These are phyloP conservation scores for Rhinopithecus roxellana DNA, from an alignment of 2,113 vertebrate species.

Conservation along the genomic window DNA sequence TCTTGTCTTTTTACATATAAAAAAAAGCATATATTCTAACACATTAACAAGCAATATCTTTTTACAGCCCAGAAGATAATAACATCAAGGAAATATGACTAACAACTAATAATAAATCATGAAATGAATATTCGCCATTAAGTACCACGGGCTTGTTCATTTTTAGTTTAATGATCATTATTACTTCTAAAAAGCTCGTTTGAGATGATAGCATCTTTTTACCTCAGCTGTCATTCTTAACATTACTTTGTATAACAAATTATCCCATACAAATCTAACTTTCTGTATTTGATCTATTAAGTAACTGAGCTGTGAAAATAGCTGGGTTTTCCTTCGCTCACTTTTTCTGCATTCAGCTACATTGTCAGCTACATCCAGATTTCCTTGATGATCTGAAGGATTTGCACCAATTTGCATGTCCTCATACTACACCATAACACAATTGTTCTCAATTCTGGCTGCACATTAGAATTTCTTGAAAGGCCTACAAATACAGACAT, in stretches of 20 bases:
- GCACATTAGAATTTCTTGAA: background rate
- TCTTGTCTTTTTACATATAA: background rate
- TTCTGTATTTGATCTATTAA: background rate
- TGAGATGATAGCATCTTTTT: background rate
- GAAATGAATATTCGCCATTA: background rate
- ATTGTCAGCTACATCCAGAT: background rate
- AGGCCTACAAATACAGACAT: background rate
- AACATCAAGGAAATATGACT: background rate
- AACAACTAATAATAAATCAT: background rate
- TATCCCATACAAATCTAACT: background rate
- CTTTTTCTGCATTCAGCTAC: background rate
- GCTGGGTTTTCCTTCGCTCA: background rate
- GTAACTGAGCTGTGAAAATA: background rate
- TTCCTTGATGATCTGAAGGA: too few relatives aligned
- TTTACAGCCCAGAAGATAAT: background rate
- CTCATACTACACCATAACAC: background rate
- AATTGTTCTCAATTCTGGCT: background rate
- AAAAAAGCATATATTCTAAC: background rate
- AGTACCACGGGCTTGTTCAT: background rate
- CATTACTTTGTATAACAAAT: background rate
- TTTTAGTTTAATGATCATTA: constrained; percentile 1
- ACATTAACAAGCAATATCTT: background rate
- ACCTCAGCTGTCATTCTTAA: background rate
- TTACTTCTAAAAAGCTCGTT: background rate
- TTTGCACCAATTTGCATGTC: background rate